Base-by-base conservation (phyloP, 1,140 invertebrate species). In the Charaxes varanes region DNA sequence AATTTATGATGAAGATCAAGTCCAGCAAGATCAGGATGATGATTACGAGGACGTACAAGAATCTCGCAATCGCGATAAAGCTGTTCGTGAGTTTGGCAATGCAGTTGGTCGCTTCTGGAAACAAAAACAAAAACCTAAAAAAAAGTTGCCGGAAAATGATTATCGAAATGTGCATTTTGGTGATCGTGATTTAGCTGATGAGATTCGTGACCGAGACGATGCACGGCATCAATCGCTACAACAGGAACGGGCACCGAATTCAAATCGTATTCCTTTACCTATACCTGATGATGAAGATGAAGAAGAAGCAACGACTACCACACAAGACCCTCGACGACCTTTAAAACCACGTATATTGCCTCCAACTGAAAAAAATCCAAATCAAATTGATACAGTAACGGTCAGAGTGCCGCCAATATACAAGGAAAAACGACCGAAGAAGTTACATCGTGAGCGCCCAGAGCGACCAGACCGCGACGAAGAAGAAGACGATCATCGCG, bases 321-420 rank as follows among this genome's bases (percentile, higher is more conserved):
- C 84, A 0, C 69, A 83, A 38, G 70, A 84, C 36, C 84, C 81
- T 1, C 62, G 63, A 10, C 54, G 65, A 24, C 53, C 60, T 2
- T 51, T 85, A 8, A 64, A 65, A 21, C 81, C 84, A 0, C 68
- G 77, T 4, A 72, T 85, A 4, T 44, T 84, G 5, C 83, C 83
- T 0, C 83, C 81, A 0, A 84, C 81, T 1, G 81, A 85, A 42
- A 73, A 85, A 17, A 80, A 85, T 36, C 83, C 83, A 0, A 71
- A 69, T 7, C 70, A 83, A 49, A 85, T 85, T 4, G 83, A 85
- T 31, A 85, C 84, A 1, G 66, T 85, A 1, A 84, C 84, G 4
- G 84, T 85, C 7, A 49, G 79, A 16, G 78, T 85, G 12, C 84
- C 84, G 0, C 81, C 84, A 0, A 84, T 85, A 32, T 81, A 83